Conservation (phyloP, 2,888 invertebrate genomes). For the Ophonus ardosiacus region DNA sequence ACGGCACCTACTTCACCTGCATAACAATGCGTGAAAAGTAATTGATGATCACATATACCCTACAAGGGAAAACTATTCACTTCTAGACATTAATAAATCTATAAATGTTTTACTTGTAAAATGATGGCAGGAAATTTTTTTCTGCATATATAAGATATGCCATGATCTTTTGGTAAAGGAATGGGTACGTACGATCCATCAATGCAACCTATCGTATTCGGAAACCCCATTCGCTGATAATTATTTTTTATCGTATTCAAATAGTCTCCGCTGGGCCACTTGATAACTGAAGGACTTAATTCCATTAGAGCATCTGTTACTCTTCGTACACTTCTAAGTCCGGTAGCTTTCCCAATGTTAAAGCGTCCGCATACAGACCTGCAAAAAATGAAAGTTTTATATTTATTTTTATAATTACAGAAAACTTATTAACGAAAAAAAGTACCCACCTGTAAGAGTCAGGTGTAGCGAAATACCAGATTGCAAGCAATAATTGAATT, state of each 20-base stretch:
- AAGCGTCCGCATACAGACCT: conserved; percentile 28
- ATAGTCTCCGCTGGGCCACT: conserved; percentile 24
- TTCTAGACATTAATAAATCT: background rate
- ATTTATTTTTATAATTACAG: background rate
- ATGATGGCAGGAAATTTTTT: background rate
- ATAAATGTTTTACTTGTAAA: background rate
- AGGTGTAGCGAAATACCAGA: conserved; percentile 52
- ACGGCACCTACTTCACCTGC: conserved; percentile 60
- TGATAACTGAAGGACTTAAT: conserved; percentile 23
- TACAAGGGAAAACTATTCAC: background rate
- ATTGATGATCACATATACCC: conserved; percentile 50
- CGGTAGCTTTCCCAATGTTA: conserved; percentile 44
- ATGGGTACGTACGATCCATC: conserved; percentile 15
- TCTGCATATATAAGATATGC: background rate
- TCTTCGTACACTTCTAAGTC: too few species aligned
- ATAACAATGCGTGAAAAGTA: conserved; percentile 52
- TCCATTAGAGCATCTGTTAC: conserved; percentile 25
- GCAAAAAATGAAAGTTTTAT: background rate
- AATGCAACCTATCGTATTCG: conserved; percentile 16
- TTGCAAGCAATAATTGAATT: conserved; percentile 10
- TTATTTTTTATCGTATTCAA: background rate
- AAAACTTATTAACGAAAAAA: background rate
- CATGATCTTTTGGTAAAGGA: conserved; percentile 2
- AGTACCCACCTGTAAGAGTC: conserved; percentile 44
- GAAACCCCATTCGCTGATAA: conserved; percentile 6